Evolutionary conservation across 2,888 invertebrate species (phyloP), one percentile per base, ranked within the genome.

Genomic region (Leptura quadrifasciata): DNA sequence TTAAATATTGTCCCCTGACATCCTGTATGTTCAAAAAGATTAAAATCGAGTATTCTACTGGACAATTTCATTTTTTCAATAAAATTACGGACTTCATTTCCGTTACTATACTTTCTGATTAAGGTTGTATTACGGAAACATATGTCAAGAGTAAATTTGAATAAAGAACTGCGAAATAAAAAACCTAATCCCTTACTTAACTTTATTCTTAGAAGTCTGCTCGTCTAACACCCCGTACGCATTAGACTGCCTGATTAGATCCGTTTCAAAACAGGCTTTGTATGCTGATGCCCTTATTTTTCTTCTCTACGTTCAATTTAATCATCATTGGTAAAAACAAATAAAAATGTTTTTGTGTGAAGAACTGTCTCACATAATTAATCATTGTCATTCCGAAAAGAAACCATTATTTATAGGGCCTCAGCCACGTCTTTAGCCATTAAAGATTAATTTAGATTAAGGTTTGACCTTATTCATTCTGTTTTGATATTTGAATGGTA

Each of bases 371-470:
- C 54, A 58, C 55, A 15, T 67, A 63, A 76, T 78, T 78, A 74
- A 78, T 78, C 74, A 75, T 72, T 76, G 76, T 75, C 74, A 74
- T 60, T 57, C 63, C 27, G 31, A 47, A 72, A 69, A 65, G 65
- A 76, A 69, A 60, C 64, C 70, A 69, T 69, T 69, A 69, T 58
- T 71, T 71, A 55, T 60, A 64, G 20, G 64, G 65, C 39, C 52
- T 70, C 58, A 64, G 69, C 61, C 70, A 35, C 73, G 69, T 69
- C 69, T 58, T 69, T 35, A 12, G 27, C 52, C 68, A 68, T 68
- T 69, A 69, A 69, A 69, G 69, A 70, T 73, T 76, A 69, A 73
- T 64, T 73, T 76, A 70, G 73, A 76, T 58, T 76, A 70, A 65
- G 65, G 70, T 63, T 58, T 76, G 70, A 76, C 69, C 64, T 73